Base-by-base conservation (phyloP, 92 coral and sea anemone genomes). In the Bergia sp. region DNA sequence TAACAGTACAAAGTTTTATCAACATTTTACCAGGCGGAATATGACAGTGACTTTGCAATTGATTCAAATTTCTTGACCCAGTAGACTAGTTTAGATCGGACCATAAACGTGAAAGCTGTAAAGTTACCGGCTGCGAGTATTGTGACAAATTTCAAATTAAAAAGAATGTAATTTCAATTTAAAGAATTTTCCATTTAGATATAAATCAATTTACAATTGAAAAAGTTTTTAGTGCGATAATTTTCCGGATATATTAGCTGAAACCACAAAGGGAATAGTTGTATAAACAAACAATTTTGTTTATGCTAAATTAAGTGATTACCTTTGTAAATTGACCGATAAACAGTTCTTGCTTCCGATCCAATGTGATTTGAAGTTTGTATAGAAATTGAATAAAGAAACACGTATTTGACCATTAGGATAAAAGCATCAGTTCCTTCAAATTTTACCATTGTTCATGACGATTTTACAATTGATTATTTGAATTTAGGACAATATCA, bases 361-460 rank as follows among this genome's bases (percentile, higher is more conserved):
- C 42, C 65, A 41, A 37, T 61, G 6, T 15, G 10, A 15, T 61
- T 55, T 37, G 73, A 61, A 29, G 45, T 8, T 57, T 57, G 45
- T 37, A 58, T 5, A 61, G 38, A 81, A 39, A 81, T 0, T 40
- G 11, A 6, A 81, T 16, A 55, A 3, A 81, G 29, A 81, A 81
- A 65, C 20, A 65, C 37, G 85, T 20, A 61, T 81, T 58, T 81
- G 6, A 53, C 7, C 16, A 15, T 37, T 11, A 43, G 37, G 13
- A 58, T 21, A 81, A 5, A n/a, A 40, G 38, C 37, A 64, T 5
- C 37, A 55, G 58, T 81, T 57, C 47, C 29, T 1, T 20, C 36
- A 37, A 38, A 39, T 1, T 58, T 40, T 81, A 39, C 74, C 85
- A 81, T 81, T 61, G 65, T 61, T 50, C 85, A 55, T 81, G 85